Evolutionary conservation across 2,113 vertebrate genomes (phyloP), one percentile per base, ranked within the genome.

Genomic region (Mesoclemmys tuberculata): DNA sequence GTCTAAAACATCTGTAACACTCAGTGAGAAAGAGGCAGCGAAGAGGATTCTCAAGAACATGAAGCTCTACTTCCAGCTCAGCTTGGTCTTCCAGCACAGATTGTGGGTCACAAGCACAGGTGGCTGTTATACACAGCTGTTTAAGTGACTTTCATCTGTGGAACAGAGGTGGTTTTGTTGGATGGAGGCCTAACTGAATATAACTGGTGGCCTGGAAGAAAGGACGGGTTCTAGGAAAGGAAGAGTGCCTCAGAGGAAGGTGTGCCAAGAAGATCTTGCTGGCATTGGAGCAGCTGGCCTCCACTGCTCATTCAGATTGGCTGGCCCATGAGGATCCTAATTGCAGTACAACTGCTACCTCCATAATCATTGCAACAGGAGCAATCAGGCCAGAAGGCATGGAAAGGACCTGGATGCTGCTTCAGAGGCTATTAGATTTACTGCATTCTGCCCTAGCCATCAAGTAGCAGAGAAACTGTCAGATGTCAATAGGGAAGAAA

Each of bases 241-340:
- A 91, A 9, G 85, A 93, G 82, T 80, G 88, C 93, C 27, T 5
- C n/a, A 64, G 85, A 96, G 71, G 92, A 95, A 77, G 87, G 74
- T 93, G 55, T 96, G 97, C 98, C 97, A 97, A 94, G 92, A 97
- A 96, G 97, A 96, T 91, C 64, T 96, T 95, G 90, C 95, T 98
- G 98, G 97, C 80, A 44, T 94, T 0, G 0, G 92, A 97, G 97
- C 98, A 98, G 97, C 97, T 98, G 98, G 98, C 94, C 91, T 95
- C 81, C 5, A 78, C 93, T 91, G 91, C 94, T 97, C 81, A 77
- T 58, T 84, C 96, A 98, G 97, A 97, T 79, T 95, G 98, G 92
- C 96, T 91, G 95, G 94, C 97, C 97, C 97, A 91, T 90, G 97
- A 98, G 98, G 96, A 94, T 97, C 98, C 97, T 98, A 97, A 98